Base-by-base conservation (phyloP, 2,888 invertebrate species). In the Kryphioiulus occultus region DNA sequence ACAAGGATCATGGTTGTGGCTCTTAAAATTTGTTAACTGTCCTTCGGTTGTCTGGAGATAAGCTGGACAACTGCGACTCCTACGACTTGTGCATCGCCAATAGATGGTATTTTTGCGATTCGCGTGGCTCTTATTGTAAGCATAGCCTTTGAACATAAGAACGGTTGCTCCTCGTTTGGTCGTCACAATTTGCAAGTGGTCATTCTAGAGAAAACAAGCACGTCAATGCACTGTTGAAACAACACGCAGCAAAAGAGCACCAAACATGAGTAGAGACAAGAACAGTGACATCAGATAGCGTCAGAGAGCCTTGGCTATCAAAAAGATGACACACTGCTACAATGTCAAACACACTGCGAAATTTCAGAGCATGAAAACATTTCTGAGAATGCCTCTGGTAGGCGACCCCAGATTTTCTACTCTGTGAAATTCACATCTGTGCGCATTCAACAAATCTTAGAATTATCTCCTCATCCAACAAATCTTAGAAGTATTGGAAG, bases 231-330 rank as follows among this genome's bases (percentile, higher is more conserved):
- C 2, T 68, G 68, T 26, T 59, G 68, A 26, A 26, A 68, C 7
- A 68, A 26, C 22, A 68, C 7, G 68, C 68, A 68, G 68, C 68
- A 68, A 68, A 68, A 68, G 68, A 68, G 68, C 68, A 68, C 68
- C 68, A 68, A 53, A 68, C 68, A 68, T 1, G 68, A 68, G 26
- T 22, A 68, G 35, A 35, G 35, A 35, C 35, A n/a, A n/a, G n/a
- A n/a, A n/a, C n/a, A n/a, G n/a, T n/a, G n/a, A n/a, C n/a, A n/a
- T n/a, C n/a, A n/a, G n/a, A n/a, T n/a, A n/a, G n/a, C n/a, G n/a
- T n/a, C n/a, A n/a, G n/a, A n/a, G n/a, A n/a, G n/a, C n/a, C n/a
- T n/a, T n/a, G n/a, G 15, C 15, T 42, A 42, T 42, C 1, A 42
- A 42, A 42, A 42, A 9, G 42, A 12, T 42, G 42, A 42, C 15